Evolutionary conservation across 1,140 invertebrate genomes (phyloP).

Genomic region (Drosophila orosa): DNA sequence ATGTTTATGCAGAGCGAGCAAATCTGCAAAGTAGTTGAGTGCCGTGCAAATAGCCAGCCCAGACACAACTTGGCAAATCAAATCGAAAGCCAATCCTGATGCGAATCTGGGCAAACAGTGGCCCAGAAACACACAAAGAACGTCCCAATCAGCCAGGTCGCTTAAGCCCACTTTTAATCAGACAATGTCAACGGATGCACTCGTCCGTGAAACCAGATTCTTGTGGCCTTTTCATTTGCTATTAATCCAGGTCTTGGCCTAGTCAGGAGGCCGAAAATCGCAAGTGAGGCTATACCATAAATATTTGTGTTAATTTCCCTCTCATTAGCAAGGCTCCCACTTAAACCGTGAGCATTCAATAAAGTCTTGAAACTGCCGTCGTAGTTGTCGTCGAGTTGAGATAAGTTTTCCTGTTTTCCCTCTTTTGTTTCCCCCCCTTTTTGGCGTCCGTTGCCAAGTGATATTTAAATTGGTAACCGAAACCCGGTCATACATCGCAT

Average conservation of each 20-base stretch:
- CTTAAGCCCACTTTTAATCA: constrained; percentile 35
- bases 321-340: constrained; percentile 17
- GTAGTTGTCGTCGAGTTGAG: background rate
- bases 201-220: constrained; percentile 16
- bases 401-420: constrained; percentile 7
- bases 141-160: constrained; percentile 21
- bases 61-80: constrained; percentile 29
- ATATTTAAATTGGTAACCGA: constrained; percentile 52
- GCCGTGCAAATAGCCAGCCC: constrained; percentile 46
- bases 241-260: constrained; percentile 17
- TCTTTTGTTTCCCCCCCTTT: background rate
- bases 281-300: background rate
- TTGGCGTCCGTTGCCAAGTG: constrained; percentile 17
- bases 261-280: background rate
- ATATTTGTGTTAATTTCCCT: constrained; percentile 21
- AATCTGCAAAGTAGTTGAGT: constrained; percentile 56
- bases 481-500: constrained; percentile 47
- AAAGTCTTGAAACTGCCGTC: background rate
- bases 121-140: constrained; percentile 46
- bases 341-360: background rate
- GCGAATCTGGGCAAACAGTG: constrained; percentile 25
- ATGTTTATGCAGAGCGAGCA: constrained; percentile 28
- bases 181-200: constrained; percentile 28
- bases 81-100: constrained; percentile 37
- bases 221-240: constrained; percentile 22